Evolutionary conservation across 2,888 invertebrate genomes (phyloP).

Genomic region (Orthosia gracilis): DNA sequence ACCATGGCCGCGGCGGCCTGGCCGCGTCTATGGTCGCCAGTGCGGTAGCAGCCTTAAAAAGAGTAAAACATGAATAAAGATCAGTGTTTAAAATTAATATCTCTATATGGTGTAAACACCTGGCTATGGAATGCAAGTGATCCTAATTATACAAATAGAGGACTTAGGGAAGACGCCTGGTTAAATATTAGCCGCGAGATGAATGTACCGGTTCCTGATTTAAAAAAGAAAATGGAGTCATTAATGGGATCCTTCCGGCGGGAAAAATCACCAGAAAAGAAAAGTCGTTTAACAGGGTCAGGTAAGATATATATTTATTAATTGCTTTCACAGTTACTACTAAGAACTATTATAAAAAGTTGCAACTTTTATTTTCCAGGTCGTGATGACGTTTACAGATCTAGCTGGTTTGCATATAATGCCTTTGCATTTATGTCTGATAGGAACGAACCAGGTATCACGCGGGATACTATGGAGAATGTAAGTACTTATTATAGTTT

Average conservation of each 20-base stretch:
- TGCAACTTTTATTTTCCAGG: neutral
- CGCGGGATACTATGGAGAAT: conserved; percentile 49
- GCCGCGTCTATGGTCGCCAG: no score
- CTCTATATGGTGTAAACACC: conserved; percentile 56
- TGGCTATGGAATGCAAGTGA: conserved; percentile 61
- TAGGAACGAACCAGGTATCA: conserved; percentile 52
- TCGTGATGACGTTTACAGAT: neutral
- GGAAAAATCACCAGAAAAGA: conserved; percentile 20
- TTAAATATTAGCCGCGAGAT: conserved; percentile 22
- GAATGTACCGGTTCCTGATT: conserved; percentile 22
- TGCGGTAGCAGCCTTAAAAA: no score
- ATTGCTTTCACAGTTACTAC: conserved; percentile 5
- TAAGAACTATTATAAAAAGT: conserved; percentile 2
- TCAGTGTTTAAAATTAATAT: conserved; percentile 62
- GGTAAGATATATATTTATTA: conserved; percentile 6
- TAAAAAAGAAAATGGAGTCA: conserved; percentile 24
- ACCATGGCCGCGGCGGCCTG: no score
- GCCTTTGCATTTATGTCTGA: conserved; percentile 14
- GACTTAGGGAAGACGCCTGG: neutral
- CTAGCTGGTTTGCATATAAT: neutral
- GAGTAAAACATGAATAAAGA: conserved; percentile 47
- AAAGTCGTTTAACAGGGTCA: conserved; percentile 26
- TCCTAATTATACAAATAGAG: neutral
- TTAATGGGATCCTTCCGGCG: conserved; percentile 15
- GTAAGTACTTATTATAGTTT: conserved; percentile 2